These are phyloP conservation scores for Triplophysa rosa DNA, from an alignment of 2,113 vertebrate genomes.

Conservation along the genomic window DNA sequence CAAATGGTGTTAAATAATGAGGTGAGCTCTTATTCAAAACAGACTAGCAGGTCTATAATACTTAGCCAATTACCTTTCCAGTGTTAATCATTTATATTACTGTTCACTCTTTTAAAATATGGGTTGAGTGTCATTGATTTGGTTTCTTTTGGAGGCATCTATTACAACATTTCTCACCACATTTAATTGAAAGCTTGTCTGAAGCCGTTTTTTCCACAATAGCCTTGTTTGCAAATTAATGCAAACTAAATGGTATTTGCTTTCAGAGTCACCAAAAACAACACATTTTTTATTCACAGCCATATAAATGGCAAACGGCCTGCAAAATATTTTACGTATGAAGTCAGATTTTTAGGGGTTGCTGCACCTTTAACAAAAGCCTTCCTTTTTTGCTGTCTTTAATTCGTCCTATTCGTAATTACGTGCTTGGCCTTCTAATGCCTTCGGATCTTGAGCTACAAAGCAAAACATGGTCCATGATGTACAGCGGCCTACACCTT, in stretches of 20 bases:
- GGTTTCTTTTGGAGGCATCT: neutral
- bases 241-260: neutral
- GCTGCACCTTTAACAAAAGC: no score
- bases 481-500: neutral
- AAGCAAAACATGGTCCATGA: neutral
- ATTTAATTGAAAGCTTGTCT: neutral
- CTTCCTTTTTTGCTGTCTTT: neutral
- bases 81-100: neutral
- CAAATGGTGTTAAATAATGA: constrained; percentile 3
- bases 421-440: neutral
- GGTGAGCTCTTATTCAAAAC: neutral
- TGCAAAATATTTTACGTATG: neutral
- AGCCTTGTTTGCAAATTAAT: neutral
- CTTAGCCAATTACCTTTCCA: neutral
- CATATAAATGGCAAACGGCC: neutral
- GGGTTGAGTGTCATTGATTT: neutral
- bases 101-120: neutral
- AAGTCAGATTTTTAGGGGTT: no score
- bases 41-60: neutral
- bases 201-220: no score
- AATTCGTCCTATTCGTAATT: neutral
- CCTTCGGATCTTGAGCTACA: neutral
- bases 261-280: neutral
- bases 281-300: neutral
- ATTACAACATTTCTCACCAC: neutral